Evolutionary conservation across 37 sponge, comb jelly and placozoan species (phyloP).

Genomic region (Aplysina aerophoba): DNA sequence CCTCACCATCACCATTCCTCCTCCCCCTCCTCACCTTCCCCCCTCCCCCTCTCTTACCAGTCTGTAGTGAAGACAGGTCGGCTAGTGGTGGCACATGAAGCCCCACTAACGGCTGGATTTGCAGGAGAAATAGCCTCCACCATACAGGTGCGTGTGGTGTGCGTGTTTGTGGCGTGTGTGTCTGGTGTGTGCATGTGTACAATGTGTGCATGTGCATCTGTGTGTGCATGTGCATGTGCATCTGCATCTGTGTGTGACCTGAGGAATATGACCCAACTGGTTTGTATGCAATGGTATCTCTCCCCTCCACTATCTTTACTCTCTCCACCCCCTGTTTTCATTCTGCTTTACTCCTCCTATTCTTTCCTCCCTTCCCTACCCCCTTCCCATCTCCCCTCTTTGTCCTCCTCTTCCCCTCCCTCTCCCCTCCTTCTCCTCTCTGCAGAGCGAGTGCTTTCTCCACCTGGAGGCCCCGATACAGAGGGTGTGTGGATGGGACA

Average conservation of each 20-base stretch:
- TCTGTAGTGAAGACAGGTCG: constrained; percentile 95
- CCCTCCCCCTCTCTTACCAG: constrained; percentile 34
- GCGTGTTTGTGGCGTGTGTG: constrained; percentile 28
- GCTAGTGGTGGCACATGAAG: constrained; percentile 93
- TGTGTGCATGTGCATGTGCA: not conserved
- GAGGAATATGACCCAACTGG: too few species aligned
- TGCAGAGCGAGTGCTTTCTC: constrained; percentile 90
- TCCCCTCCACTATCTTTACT: too few species aligned
- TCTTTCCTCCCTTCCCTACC: too few species aligned
- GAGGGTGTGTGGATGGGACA: constrained; percentile 98
- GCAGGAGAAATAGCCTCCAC: constrained; percentile 89
- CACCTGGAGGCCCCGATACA: constrained; percentile 96
- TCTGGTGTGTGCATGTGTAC: constrained; percentile 26
- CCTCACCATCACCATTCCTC: not conserved
- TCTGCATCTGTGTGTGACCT: not conserved
- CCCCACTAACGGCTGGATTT: constrained; percentile 94
- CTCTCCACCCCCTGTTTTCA: too few species aligned
- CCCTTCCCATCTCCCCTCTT: too few species aligned
- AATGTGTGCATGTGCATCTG: not conserved
- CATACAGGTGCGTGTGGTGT: constrained; percentile 78
- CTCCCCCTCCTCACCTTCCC: not conserved
- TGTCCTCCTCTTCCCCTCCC: too few species aligned
- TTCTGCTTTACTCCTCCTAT: too few species aligned
- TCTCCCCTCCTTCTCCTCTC: not conserved
- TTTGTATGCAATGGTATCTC: too few species aligned